These are phyloP conservation scores for Ctenosaura bakeri DNA, from an alignment of 2,797 vertebrate species.

Conservation along the genomic window DNA sequence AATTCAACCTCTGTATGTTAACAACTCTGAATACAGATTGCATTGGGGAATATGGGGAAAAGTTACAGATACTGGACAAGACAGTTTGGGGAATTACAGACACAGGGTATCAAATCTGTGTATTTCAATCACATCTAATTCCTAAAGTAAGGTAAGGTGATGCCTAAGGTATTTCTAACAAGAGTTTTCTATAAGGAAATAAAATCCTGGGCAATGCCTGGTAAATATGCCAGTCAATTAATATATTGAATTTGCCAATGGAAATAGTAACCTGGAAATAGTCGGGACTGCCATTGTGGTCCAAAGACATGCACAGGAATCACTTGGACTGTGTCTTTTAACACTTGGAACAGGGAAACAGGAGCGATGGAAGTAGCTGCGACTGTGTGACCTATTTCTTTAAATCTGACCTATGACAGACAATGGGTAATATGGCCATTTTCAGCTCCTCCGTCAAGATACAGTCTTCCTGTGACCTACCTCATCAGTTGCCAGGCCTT, in stretches of 20 bases:
- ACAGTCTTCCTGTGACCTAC: not conserved
- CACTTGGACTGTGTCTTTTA: not conserved
- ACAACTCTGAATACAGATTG: too few species aligned
- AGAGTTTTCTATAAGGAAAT: too few species aligned
- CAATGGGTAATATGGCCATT: not conserved
- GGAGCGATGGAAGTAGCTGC: not conserved
- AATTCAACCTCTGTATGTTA: too few species aligned
- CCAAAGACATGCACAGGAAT: not conserved
- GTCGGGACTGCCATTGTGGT: too few species aligned
- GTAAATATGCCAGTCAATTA: not conserved
- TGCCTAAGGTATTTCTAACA: too few species aligned
- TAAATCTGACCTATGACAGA: not conserved
- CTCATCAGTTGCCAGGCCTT: not conserved
- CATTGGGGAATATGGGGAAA: too few species aligned
- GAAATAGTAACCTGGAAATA: not conserved
- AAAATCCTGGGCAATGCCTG: too few species aligned
- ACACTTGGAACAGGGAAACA: not conserved
- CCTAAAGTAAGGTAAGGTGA: too few species aligned
- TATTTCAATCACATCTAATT: too few species aligned
- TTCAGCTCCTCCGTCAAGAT: not conserved
- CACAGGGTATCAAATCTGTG: too few species aligned
- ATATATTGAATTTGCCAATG: not conserved
- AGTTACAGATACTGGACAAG: too few species aligned
- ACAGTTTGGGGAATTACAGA: too few species aligned
- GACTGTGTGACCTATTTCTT: not conserved